These are phyloP conservation scores for Hoplias malabaricus DNA, from an alignment of 2,113 vertebrate species.

Conservation along the genomic window DNA sequence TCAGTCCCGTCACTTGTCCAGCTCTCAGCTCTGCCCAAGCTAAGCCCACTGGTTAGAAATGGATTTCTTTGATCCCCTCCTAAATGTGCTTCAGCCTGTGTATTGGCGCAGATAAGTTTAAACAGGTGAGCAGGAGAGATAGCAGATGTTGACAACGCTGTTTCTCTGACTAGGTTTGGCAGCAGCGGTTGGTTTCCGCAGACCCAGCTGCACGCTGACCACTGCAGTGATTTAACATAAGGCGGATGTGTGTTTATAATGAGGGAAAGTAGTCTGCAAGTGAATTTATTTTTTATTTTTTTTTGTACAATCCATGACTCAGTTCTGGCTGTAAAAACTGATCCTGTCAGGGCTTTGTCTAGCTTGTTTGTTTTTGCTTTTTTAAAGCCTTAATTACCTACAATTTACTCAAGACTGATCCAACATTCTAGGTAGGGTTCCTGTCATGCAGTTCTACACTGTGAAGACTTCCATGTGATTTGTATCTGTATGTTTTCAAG, in stretches of 20 bases:
- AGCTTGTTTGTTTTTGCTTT: too few species aligned
- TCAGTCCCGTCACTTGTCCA: slow-evolving; percentile 8
- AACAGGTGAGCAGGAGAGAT: slow-evolving; percentile 65
- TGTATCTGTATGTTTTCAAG: too few species aligned
- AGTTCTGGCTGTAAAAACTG: too few species aligned
- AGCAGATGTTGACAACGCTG: slow-evolving; percentile 56
- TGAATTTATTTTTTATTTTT: too few species aligned
- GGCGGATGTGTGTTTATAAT: neutral
- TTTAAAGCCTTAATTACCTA: too few species aligned
- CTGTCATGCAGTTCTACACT: too few species aligned
- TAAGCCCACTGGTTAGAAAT: slow-evolving; percentile 53
- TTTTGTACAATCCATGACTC: too few species aligned
- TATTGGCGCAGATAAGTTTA: slow-evolving; percentile 57
- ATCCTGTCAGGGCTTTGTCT: too few species aligned
- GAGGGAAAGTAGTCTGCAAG: too few species aligned
- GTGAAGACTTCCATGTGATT: too few species aligned
- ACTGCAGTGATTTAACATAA: neutral
- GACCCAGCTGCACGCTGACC: neutral
- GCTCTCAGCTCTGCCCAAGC: slow-evolving; percentile 4
- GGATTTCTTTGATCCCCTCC: slow-evolving; percentile 55
- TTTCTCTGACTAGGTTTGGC: slow-evolving; percentile 35
- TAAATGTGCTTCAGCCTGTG: slow-evolving; percentile 49
- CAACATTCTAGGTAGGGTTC: too few species aligned
- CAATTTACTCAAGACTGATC: too few species aligned
- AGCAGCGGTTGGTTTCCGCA: neutral